phyloP scores from a whole-genome alignment of 2,113 vertebrate genomes.

The Mastomys coucha region DNA sequence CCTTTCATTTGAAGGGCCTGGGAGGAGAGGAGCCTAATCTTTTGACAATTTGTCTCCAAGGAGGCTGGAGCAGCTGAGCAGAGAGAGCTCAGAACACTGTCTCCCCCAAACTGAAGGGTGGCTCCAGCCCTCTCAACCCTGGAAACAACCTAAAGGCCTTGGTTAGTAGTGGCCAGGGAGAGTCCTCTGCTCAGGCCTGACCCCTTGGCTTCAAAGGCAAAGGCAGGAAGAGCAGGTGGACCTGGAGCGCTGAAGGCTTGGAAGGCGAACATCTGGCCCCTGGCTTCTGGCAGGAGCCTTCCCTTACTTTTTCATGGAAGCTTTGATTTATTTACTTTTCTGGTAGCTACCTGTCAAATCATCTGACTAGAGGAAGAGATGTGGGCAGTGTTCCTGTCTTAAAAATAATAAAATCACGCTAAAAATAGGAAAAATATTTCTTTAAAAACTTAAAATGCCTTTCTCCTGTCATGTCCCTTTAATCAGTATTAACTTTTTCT shows the following conservation, averaged over 20 bases:
- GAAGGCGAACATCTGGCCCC: neutral
- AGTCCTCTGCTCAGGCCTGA: neutral
- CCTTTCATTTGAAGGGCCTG: neutral
- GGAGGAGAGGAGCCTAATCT: neutral
- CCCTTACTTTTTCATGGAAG: neutral
- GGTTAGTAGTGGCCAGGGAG: neutral
- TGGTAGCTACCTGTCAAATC: conserved; percentile 6
- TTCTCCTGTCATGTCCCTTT: neutral
- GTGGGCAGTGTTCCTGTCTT: neutral
- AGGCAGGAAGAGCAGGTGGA: neutral
- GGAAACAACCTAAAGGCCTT: neutral
- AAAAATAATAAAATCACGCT: conserved; percentile 31
- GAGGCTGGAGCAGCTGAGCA: neutral
- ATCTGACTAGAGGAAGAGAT: conserved; percentile 18
- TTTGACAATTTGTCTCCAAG: neutral
- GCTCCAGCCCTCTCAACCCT: rapidly evolving
- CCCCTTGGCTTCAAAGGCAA: neutral
- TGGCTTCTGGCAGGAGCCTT: neutral
- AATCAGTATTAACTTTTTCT: neutral
- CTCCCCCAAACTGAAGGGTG: neutral
- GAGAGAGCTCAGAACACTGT: rapidly evolving
- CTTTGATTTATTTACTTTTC: conserved; percentile 12
- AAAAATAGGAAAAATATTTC: neutral
- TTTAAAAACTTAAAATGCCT: neutral
- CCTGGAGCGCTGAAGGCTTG: too few relatives aligned